phyloP scores from a whole-genome alignment of 2,113 vertebrate genomes.

The Bubo scandiacus region DNA sequence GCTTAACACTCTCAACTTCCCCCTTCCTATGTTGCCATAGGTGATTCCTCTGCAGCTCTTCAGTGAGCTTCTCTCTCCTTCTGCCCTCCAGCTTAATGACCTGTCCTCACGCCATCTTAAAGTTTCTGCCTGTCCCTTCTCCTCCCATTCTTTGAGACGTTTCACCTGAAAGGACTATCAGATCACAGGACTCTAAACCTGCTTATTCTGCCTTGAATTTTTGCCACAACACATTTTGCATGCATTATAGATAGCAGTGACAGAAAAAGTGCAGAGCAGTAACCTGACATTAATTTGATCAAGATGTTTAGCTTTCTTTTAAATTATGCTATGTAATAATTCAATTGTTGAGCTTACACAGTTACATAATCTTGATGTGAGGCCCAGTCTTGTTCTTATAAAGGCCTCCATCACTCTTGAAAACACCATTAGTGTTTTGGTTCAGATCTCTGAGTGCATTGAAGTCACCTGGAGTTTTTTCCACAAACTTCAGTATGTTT shows the following conservation, averaged over 20 bases:
- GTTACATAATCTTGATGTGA: neutral
- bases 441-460: neutral
- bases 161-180: neutral
- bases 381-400: neutral
- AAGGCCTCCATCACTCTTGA: neutral
- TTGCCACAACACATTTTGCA: neutral
- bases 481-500: neutral
- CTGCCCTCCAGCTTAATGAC: neutral
- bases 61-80: neutral
- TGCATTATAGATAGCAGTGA: neutral
- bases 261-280: neutral
- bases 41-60: neutral
- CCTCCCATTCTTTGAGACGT: neutral
- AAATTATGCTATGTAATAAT: neutral
- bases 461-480: neutral
- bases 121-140: neutral
- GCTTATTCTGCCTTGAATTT: neutral
- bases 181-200: neutral
- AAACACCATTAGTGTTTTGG: neutral
- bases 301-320: neutral
- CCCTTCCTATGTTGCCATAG: fast-evolving
- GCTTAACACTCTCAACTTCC: neutral
- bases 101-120: neutral
- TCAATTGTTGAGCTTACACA: neutral
- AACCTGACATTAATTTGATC: neutral